A percentile compares a stretch with the other conserved stretches of the same genome.
phyloP scores from a whole-genome alignment of 2,888 invertebrate species.

The Leucophora obtusa region DNA sequence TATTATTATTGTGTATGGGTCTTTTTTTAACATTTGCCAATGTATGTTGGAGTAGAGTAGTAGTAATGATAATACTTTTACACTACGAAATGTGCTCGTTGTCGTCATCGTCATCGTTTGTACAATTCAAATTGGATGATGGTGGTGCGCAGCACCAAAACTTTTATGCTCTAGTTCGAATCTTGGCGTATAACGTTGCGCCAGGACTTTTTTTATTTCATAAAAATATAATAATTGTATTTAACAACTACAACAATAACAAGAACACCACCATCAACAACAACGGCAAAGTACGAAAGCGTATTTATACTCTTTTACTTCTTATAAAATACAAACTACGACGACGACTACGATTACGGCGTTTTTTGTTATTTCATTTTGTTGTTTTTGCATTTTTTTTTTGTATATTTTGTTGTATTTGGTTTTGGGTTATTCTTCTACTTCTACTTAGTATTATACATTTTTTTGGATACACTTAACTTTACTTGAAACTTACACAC shows the following conservation, averaged over 20 bases:
- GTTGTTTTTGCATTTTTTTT: slow-evolving; percentile 36
- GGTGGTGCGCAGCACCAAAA: slow-evolving; percentile 65
- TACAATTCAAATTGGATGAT: slow-evolving; percentile 28
- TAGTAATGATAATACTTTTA: not conserved
- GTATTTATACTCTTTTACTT: slow-evolving; percentile 56
- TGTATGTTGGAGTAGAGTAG: slow-evolving; percentile 1
- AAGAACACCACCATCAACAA: slow-evolving; percentile 60
- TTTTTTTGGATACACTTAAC: slow-evolving; percentile 63
- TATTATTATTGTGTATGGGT: not conserved
- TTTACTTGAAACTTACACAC: slow-evolving; percentile 61
- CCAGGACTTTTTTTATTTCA: slow-evolving; percentile 67
- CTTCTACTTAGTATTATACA: slow-evolving; percentile 58
- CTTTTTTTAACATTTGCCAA: not conserved
- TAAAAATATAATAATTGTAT: slow-evolving; percentile 61
- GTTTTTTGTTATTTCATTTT: slow-evolving; percentile 6
- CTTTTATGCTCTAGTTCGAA: slow-evolving; percentile 69
- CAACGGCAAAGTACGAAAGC: slow-evolving; percentile 50
- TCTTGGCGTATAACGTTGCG: slow-evolving; percentile 69
- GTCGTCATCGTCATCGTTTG: not conserved
- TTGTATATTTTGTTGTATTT: slow-evolving; percentile 33
- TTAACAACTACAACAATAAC: slow-evolving; percentile 52
- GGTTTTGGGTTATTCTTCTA: slow-evolving; percentile 42
- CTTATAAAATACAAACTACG: slow-evolving; percentile 50
- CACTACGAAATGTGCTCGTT: not conserved
- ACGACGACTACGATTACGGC: slow-evolving; percentile 14